These are phyloP conservation scores for Protonibea diacanthus DNA, from an alignment of 2,797 vertebrate genomes.

Conservation along the genomic window DNA sequence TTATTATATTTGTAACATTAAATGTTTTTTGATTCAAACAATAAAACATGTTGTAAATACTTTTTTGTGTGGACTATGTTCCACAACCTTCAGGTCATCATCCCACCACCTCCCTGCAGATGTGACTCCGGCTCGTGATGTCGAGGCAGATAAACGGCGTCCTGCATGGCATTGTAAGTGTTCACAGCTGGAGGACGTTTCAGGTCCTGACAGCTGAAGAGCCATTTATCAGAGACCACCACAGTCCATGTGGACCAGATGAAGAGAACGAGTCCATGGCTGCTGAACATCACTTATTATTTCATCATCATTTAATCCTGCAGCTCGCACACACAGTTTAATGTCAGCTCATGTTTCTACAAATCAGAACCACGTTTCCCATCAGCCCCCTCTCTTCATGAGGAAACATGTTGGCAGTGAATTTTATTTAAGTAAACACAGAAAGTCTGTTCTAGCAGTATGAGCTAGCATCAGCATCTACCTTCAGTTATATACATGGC, in stretches of 20 bases:
- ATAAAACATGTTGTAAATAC: too few relatives aligned
- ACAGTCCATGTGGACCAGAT: constrained; percentile 24
- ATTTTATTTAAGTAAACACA: too few relatives aligned
- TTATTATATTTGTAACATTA: too few relatives aligned
- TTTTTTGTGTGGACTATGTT: not conserved
- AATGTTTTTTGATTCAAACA: too few relatives aligned
- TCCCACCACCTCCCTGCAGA: not conserved
- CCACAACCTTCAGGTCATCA: not conserved
- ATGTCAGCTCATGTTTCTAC: not conserved
- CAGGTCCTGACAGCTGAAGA: constrained; percentile 57
- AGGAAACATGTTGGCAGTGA: not conserved
- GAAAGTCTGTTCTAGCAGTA: too few relatives aligned
- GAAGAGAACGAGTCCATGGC: not conserved
- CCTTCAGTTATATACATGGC: too few relatives aligned
- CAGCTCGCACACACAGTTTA: not conserved
- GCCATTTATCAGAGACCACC: constrained; percentile 50
- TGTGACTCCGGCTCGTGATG: not conserved
- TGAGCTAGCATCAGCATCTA: too few relatives aligned
- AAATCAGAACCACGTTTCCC: constrained; percentile 35
- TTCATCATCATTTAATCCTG: not conserved
- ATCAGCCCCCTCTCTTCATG: constrained; percentile 18
- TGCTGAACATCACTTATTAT: constrained; percentile 16
- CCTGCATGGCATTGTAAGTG: constrained; percentile 62
- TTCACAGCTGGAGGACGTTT: constrained; percentile 60
- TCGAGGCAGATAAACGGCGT: constrained; percentile 26